A percentile compares a stretch with the other conserved stretches of the same genome.
These are phyloP conservation scores for Dione vanillae DNA, from an alignment of 2,888 invertebrate genomes.

Conservation along the genomic window DNA sequence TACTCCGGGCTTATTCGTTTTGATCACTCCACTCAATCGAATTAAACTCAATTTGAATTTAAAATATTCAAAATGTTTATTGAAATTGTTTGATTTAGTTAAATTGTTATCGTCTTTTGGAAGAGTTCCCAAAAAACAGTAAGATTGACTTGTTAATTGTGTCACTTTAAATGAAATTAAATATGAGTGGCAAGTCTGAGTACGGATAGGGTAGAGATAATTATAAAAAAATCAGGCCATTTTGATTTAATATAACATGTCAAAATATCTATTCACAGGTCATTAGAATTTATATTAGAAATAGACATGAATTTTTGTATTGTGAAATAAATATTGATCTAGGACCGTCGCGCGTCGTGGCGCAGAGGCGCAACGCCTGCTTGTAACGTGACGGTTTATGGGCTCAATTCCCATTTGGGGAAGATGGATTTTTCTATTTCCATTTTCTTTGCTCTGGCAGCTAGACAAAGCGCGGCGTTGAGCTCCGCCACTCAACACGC, in stretches of 20 bases:
- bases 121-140: not conserved
- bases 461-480: too few species aligned
- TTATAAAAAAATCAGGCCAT: not conserved
- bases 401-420: too few species aligned
- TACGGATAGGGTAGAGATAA: not conserved
- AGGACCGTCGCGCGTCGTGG: too few species aligned
- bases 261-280: not conserved
- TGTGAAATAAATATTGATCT: too few species aligned
- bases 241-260: not conserved
- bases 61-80: slow-evolving; percentile 18
- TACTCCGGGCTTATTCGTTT: not conserved
- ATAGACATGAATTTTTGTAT: too few species aligned
- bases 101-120: slow-evolving; percentile 16
- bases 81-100: slow-evolving; percentile 13
- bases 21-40: slow-evolving; percentile 8
- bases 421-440: too few species aligned
- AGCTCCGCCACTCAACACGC: too few species aligned
- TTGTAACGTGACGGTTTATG: too few species aligned
- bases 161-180: not conserved
- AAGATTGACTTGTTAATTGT: not conserved
- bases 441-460: too few species aligned
- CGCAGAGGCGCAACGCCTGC: too few species aligned
- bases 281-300: too few species aligned
- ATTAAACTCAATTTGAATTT: slow-evolving; percentile 11
- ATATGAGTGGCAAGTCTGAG: slow-evolving; percentile 19